Evolutionary conservation across 2,797 vertebrate genomes (phyloP), one percentile per base, ranked within the genome.

Genomic region (Mionectes olivaceus): DNA sequence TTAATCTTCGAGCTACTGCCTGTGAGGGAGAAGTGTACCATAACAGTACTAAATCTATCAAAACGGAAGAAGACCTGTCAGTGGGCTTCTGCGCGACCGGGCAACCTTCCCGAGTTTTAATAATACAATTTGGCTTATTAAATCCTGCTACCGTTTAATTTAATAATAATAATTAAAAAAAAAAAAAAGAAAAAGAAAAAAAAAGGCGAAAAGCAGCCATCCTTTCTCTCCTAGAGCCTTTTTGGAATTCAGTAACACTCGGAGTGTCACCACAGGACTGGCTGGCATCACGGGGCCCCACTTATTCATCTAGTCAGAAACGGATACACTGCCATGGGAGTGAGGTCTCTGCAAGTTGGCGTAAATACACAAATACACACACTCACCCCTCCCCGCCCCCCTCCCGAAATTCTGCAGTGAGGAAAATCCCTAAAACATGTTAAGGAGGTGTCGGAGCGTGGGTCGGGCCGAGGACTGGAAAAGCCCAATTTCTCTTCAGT

Each of bases 1-100:
- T 89, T 94, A 76, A 92, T 96, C 78, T 95, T 83, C 56, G 24
- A 81, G 81, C 84, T 84, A 90, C 93, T 78, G 89, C 74, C n/a
- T 41, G 65, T 53, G 90, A 69, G n/a, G 52, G 50, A 94, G 90
- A 95, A 94, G 75, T 75, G 90, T 93, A 91, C 63, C 63, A 16
- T 87, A 78, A 87, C 76, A 75, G 65, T 74, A 60, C 55, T 73
- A 78, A 80, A 93, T 93, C 87, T 71, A 78, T 92, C 89, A 94
- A 89, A 94, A 64, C 90, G 87, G 43, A 50, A 76, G 60, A 92
- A 93, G 90, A 88, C 30, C 53, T 95, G 92, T 76, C 95, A 95
- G 67, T 28, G 70, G 77, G 77, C 46, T 90, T 90, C 49, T 89
- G 65, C 5, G 9, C 5, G 2, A 73, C 60, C 59, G 57, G 65